Conservation (phyloP, 1,140 invertebrate genomes). For the Bombus vancouverensis region DNA sequence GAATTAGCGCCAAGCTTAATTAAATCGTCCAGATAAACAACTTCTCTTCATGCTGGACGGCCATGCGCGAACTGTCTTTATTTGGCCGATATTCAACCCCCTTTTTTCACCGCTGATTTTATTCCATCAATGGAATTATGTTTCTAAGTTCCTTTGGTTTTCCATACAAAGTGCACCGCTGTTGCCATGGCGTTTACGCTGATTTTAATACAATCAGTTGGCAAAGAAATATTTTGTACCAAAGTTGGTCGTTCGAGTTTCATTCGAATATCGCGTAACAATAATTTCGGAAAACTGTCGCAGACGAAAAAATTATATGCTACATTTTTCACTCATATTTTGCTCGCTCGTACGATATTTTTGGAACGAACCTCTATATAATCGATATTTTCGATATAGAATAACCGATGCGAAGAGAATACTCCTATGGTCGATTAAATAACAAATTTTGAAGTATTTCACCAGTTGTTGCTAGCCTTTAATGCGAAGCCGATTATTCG, state of each 20-base stretch:
- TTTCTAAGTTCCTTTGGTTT: not conserved
- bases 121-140: not conserved
- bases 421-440: not conserved
- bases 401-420: not conserved
- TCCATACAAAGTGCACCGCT: not conserved
- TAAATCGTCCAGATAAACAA: conserved; percentile 67
- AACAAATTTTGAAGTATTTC: conserved; percentile 13
- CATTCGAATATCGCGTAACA: no score
- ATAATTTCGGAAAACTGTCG: no score
- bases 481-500: conserved; percentile 12
- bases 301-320: no score
- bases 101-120: not conserved
- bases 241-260: no score
- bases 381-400: not conserved
- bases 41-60: conserved; percentile 38
- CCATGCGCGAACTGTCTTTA: conserved; percentile 12
- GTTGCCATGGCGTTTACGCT: not conserved
- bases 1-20: conserved; percentile 68
- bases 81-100: not conserved
- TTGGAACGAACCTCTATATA: not conserved
- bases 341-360: no score
- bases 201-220: not conserved
- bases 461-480: not conserved
- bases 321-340: no score
- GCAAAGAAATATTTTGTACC: no score